Evolutionary conservation across 2,888 invertebrate genomes (phyloP).

Genomic region (Leptogaster cylindrica): DNA sequence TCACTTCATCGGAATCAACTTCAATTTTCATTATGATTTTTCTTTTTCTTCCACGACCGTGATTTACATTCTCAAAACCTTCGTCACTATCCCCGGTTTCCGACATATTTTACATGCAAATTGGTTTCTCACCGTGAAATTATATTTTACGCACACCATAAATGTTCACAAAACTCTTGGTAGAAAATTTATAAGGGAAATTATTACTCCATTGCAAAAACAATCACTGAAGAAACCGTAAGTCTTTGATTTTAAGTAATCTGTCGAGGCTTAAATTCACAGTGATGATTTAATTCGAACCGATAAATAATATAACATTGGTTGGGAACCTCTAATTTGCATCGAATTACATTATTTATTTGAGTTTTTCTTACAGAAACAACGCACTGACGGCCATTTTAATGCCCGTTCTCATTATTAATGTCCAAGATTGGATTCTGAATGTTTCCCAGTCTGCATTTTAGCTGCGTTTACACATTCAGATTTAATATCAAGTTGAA

Average conservation of each 20-base stretch:
- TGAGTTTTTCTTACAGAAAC: conserved; percentile 66
- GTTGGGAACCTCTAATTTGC: too few relatives aligned
- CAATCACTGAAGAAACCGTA: too few relatives aligned
- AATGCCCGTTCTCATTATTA: not conserved
- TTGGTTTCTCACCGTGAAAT: not conserved
- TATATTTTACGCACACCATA: not conserved
- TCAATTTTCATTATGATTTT: conserved; percentile 61
- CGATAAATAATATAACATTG: too few relatives aligned
- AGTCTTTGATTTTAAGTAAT: too few relatives aligned
- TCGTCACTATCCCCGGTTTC: conserved; percentile 46
- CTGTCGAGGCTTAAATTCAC: too few relatives aligned
- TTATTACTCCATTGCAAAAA: too few relatives aligned
- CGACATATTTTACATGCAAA: conserved; percentile 50
- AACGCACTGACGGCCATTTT: conserved; percentile 34
- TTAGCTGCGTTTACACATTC: too few relatives aligned
- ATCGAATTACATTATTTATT: not conserved
- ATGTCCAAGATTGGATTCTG: too few relatives aligned
- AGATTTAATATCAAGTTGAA: too few relatives aligned
- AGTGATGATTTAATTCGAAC: too few relatives aligned
- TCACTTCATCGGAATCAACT: conserved; percentile 55
- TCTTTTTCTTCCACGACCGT: conserved; percentile 47
- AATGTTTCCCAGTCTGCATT: not conserved
- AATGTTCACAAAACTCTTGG: too few relatives aligned
- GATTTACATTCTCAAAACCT: conserved; percentile 20
- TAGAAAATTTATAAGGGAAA: too few relatives aligned